Base-by-base conservation (phyloP, 2,113 vertebrate species). In the Heteronetta atricapilla region DNA sequence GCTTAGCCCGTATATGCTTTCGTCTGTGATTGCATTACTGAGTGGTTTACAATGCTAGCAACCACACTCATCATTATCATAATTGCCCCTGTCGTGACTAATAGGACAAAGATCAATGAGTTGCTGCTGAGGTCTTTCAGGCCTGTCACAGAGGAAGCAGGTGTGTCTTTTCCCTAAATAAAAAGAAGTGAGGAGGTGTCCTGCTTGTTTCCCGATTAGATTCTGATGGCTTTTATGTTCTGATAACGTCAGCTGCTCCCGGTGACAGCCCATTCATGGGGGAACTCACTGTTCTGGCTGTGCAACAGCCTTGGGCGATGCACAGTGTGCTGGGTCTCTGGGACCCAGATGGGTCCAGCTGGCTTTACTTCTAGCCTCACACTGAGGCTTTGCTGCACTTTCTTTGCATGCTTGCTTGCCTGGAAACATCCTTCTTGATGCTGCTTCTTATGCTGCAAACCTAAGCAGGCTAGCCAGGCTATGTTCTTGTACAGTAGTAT, bases 51-150 rank as follows among this genome's bases (percentile, higher is more conserved):
- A 86, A 13, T 40, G 29, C 66, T 82, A 69, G 44, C 74, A 84
- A 13, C 29, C n/a, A 80, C 40, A 52, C 68, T 94, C 68, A 62
- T 81, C 88, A 8, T 34, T 68, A 60, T 75, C 0, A 0, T 95
- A 93, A 96, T 88, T 95, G 42, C 53, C 25, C 36, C 36, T 64
- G 66, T 76, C 60, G 17, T 86, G 88, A 96, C 73, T 93, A 90
- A 95, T 3, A 82, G 80, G 63, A 87, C 77, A 75, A 82, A 86
- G 74, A 79, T 78, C 62, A 17, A 48, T 75, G 53, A 93, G 34
- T 17, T 46, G 20, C 76, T 90, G 38, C 42, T 82, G 62, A 93
- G 70, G 48, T 86, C 74, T 90, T 86, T 86, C 56, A 70, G 21
- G 48, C 18, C 46, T 63, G 46, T 53, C 86, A 56, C 53, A 80